Evolutionary conservation across 2,888 invertebrate species (phyloP).

Genomic region (Aphidius colemani): DNA sequence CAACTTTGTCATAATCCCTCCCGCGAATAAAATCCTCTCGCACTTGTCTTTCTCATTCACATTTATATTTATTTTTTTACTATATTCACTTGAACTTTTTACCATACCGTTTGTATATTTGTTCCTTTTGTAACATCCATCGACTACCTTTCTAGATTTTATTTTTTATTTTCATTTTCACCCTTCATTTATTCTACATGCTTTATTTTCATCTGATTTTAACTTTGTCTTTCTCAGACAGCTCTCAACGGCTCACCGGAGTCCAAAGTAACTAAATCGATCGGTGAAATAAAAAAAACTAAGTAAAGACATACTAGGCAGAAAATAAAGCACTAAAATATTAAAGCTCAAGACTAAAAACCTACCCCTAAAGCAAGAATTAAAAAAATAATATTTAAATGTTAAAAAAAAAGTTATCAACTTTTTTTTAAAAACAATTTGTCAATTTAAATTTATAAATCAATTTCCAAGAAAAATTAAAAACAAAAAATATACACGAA

Average conservation of each 20-base stretch:
- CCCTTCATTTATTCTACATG: slow-evolving; percentile 27
- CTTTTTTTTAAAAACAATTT: too few species aligned
- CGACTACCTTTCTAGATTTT: slow-evolving; percentile 14
- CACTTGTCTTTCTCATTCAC: slow-evolving; percentile 26
- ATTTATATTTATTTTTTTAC: slow-evolving; percentile 1
- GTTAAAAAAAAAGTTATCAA: too few species aligned
- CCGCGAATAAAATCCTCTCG: slow-evolving; percentile 26
- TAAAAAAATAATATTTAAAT: too few species aligned
- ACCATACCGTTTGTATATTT: slow-evolving; percentile 2
- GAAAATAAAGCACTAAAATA: too few species aligned
- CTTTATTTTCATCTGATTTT: slow-evolving; percentile 11
- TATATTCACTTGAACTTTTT: slow-evolving; percentile 1
- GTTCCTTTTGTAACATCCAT: background rate
- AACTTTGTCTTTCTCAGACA: slow-evolving; percentile 10
- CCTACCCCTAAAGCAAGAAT: too few species aligned
- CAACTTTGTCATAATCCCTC: slow-evolving; percentile 53
- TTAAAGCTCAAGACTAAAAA: too few species aligned
- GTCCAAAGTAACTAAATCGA: slow-evolving; percentile 6
- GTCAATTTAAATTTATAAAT: too few species aligned
- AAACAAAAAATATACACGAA: too few species aligned
- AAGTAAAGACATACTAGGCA: too few species aligned
- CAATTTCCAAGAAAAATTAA: too few species aligned
- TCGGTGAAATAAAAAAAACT: slow-evolving; percentile 38
- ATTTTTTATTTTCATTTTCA: background rate
- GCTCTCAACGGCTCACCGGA: slow-evolving; percentile 11